phyloP scores from a whole-genome alignment of 2,113 vertebrate species.

The Brienomyrus brachyistius region DNA sequence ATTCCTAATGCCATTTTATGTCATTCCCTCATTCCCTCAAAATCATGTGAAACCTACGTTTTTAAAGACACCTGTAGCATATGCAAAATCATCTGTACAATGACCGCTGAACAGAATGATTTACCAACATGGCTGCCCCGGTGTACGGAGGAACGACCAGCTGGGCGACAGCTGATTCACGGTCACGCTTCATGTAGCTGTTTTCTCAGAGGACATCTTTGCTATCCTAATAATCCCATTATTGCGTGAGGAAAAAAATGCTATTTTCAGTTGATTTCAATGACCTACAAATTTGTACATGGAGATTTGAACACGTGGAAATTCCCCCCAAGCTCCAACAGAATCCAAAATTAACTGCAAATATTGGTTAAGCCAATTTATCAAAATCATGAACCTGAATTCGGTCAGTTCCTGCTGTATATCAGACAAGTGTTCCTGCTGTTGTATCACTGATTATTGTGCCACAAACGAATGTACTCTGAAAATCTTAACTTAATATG shows the following conservation, averaged over 20 bases:
- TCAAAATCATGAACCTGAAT: neutral
- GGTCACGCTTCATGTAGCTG: neutral
- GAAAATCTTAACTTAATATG: neutral
- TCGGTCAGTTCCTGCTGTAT: neutral
- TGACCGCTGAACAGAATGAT: neutral
- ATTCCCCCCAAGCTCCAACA: neutral
- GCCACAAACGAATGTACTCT: neutral
- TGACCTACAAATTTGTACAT: neutral
- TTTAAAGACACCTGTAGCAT: neutral
- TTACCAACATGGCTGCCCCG: neutral
- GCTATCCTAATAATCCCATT: neutral
- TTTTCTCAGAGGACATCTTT: neutral
- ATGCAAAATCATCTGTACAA: neutral
- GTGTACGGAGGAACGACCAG: neutral
- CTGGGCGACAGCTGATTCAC: neutral
- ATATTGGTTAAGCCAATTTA: neutral
- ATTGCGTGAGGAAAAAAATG: neutral
- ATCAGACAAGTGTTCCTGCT: neutral
- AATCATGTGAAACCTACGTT: neutral
- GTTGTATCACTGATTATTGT: neutral
- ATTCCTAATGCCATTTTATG: neutral
- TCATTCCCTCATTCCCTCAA: neutral
- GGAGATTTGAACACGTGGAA: neutral
- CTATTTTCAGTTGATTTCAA: neutral
- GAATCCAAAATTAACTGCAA: neutral